These are phyloP conservation scores for Ctenopoma multispine DNA, from an alignment of 2,797 vertebrate species.

Conservation along the genomic window DNA sequence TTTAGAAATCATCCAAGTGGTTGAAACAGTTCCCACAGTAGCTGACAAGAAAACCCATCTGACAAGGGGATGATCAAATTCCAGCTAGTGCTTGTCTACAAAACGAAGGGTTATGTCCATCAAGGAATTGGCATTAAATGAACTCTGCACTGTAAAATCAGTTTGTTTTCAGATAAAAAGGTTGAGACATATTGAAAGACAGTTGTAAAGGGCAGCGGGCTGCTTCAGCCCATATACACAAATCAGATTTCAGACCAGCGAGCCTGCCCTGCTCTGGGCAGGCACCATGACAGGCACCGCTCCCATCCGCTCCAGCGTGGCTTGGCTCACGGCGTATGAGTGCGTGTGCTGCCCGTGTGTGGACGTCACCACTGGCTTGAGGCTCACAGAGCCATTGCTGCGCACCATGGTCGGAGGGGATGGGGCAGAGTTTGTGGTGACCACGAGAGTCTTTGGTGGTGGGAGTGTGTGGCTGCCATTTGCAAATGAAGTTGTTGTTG, in stretches of 20 bases:
- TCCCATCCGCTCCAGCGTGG: slow-evolving; percentile 94
- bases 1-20: slow-evolving; percentile 43
- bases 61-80: slow-evolving; percentile 33
- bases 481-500: slow-evolving; percentile 82
- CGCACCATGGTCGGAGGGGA: slow-evolving; percentile 88
- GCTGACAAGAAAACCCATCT: slow-evolving; percentile 28
- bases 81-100: slow-evolving; percentile 32
- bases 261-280: slow-evolving; percentile 95
- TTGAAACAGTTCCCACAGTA: slow-evolving; percentile 35
- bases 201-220: slow-evolving; percentile 68
- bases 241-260: slow-evolving; percentile 86
- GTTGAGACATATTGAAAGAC: slow-evolving; percentile 62
- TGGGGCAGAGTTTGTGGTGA: slow-evolving; percentile 92
- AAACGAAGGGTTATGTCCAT: slow-evolving; percentile 41
- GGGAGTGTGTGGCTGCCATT: slow-evolving; percentile 92
- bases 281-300: slow-evolving; percentile 98
- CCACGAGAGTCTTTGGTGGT: slow-evolving; percentile 94
- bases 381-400: slow-evolving; percentile 90
- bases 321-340: slow-evolving; percentile 93
- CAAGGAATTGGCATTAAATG: slow-evolving; percentile 76
- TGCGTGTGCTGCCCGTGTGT: slow-evolving; percentile 87
- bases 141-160: slow-evolving; percentile 76
- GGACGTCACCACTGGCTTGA: slow-evolving; percentile 86
- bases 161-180: slow-evolving; percentile 58
- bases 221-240: slow-evolving; percentile 64